Conservation (phyloP, 1,140 invertebrate genomes). For the Aphaenogaster floridana region DNA sequence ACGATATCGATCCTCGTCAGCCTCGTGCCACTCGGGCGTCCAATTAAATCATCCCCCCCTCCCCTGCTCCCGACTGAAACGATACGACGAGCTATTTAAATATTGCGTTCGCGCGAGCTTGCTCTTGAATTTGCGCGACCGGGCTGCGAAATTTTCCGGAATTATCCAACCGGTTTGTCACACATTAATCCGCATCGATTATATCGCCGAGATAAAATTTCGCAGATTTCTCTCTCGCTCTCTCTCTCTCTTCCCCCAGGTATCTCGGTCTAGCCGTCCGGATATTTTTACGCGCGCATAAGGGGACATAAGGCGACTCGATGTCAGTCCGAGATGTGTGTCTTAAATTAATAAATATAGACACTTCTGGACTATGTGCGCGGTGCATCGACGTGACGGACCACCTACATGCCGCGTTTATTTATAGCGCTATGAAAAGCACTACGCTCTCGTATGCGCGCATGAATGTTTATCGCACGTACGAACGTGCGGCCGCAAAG, state of each 20-base stretch:
- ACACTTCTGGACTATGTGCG: conserved; percentile 22
- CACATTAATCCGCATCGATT: neutral
- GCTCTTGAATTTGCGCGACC: conserved; percentile 32
- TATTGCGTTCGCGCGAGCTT: neutral
- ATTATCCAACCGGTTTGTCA: neutral
- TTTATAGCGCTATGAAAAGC: conserved; percentile 44
- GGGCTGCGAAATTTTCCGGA: neutral
- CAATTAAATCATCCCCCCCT: conserved; percentile 18
- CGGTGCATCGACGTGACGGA: conserved; percentile 11
- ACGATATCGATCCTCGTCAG: conserved; percentile 37
- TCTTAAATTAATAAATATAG: conserved; percentile 56
- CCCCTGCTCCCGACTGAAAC: neutral
- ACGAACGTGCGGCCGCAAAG: conserved; percentile 8
- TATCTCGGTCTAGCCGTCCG: neutral
- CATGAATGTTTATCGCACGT: conserved; percentile 43
- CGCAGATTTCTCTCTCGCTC: neutral
- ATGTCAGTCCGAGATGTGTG: neutral
- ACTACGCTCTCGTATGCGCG: conserved; percentile 9
- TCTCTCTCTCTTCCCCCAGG: neutral
- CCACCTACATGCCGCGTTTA: conserved; percentile 44
- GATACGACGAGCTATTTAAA: conserved; percentile 29
- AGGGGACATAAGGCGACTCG: neutral
- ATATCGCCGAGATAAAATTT: neutral
- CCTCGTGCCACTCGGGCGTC: conserved; percentile 2
- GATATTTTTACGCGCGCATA: conserved; percentile 19